A percentile compares a stretch with the other conserved stretches of the same genome.
phyloP scores from a whole-genome alignment of 2,888 invertebrate genomes.

The Pseudolycoriella hygida region DNA sequence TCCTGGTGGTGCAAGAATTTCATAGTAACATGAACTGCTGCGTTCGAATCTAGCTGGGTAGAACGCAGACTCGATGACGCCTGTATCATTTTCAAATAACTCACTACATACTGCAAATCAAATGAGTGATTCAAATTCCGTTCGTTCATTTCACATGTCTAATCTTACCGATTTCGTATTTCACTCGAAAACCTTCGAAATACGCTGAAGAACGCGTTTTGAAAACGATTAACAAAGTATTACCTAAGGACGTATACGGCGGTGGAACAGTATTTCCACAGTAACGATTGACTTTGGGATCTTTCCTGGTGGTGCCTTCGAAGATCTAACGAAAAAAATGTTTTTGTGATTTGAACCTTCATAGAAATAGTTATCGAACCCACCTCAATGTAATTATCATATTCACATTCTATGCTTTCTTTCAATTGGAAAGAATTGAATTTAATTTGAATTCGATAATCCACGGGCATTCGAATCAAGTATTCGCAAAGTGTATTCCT shows the following conservation, averaged over 20 bases:
- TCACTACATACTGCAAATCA: slow-evolving; percentile 41
- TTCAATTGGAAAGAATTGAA: slow-evolving; percentile 52
- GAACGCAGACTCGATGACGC: slow-evolving; percentile 50
- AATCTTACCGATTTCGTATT: slow-evolving; percentile 33
- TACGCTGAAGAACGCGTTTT: slow-evolving; percentile 34
- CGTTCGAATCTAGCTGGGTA: slow-evolving; percentile 53
- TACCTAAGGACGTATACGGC: slow-evolving; percentile 35
- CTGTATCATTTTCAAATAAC: slow-evolving; percentile 35
- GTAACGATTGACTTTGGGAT: slow-evolving; percentile 50
- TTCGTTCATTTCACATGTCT: neutral
- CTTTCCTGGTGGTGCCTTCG: slow-evolving; percentile 38
- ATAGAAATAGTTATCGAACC: slow-evolving; percentile 9
- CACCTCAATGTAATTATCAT: slow-evolving; percentile 50
- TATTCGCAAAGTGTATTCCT: slow-evolving; percentile 58
- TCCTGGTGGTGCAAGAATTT: slow-evolving; percentile 42
- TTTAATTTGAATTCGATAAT: slow-evolving; percentile 37
- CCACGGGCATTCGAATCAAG: slow-evolving; percentile 48
- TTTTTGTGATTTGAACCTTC: too few species aligned
- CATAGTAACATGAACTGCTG: slow-evolving; percentile 45
- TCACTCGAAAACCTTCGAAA: slow-evolving; percentile 38
- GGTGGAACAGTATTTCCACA: slow-evolving; percentile 52
- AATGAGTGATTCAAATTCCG: neutral
- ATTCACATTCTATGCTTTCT: slow-evolving; percentile 35
- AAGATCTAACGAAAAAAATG: slow-evolving; percentile 27
- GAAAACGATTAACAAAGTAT: slow-evolving; percentile 42